Evolutionary conservation across 2,797 vertebrate species (phyloP), one percentile per base, ranked within the genome.

Genomic region (Sebastes variabilis): DNA sequence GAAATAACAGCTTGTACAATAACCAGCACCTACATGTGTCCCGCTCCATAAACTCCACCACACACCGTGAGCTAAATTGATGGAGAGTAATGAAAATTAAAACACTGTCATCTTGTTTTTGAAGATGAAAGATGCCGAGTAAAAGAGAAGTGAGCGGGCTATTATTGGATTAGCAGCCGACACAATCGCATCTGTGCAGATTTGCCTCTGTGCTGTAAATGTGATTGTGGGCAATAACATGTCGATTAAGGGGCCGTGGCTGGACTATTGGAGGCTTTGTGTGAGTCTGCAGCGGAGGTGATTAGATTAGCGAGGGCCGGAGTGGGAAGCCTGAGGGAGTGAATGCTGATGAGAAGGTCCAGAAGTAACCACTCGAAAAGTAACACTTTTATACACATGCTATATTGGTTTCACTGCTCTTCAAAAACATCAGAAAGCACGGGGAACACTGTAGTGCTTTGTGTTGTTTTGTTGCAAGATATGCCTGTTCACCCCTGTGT

Each of bases 101-200:
- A 93, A 95, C 92, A 91, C 97, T 95, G 88, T 81, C 95, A 95
- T 95, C 95, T 96, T 95, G 97, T 98, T 99, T 92, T 81, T 84
- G 92, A 68, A 93, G 83, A 93, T 96, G 97, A 96, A 96, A 93
- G 93, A 95, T 91, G 94, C 95, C 95, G 95, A 95, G 97, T 95
- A 95, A 97, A 96, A 96, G 87, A 93, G 91, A 92, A 84, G 91
- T 81, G 92, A 90, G 92, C 90, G 93, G 93, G 92, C 93, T 92
- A 30, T 96, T 96, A 99, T 99, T 96, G 95, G 96, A 96, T 99
- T 98, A 98, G 85, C 87, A 32, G 80, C 92, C 81, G 84, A 94
- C 92, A 95, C 96, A 99, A 99, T 99, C 94, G 93, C 95, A 99
- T 99, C 97, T 97, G 95, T 81, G 96, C 97, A 97, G 97, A 98